Evolutionary conservation across 1,140 invertebrate species (phyloP).

Genomic region (Antheraea mylitta): DNA sequence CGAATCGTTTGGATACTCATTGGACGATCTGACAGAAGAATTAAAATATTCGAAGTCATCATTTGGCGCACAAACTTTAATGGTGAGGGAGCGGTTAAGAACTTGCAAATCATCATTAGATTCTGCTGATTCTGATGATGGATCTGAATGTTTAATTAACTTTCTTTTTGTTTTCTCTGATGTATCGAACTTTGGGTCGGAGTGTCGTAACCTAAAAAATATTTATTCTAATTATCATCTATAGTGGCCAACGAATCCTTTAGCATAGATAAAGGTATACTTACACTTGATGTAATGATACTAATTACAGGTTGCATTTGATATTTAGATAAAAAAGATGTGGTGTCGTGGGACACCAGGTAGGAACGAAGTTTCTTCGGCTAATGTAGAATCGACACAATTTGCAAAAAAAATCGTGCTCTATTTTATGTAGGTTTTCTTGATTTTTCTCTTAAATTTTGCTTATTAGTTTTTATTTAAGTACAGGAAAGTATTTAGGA

Average conservation of each 20-base stretch:
- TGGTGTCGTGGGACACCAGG: too few species aligned
- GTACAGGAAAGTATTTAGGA: too few species aligned
- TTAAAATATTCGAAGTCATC: constrained; percentile 85
- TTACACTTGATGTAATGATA: too few species aligned
- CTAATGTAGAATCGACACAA: too few species aligned
- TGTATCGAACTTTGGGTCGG: constrained; percentile 35
- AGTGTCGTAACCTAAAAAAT: constrained; percentile 38
- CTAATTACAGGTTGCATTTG: too few species aligned
- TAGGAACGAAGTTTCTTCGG: too few species aligned
- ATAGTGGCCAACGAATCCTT: not conserved
- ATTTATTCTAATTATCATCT: not conserved
- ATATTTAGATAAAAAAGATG: too few species aligned
- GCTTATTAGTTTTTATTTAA: too few species aligned
- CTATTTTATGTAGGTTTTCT: too few species aligned
- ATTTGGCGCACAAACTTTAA: constrained; percentile 80
- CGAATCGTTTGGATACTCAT: constrained; percentile 67
- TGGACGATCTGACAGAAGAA: constrained; percentile 78
- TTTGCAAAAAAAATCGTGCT: too few species aligned
- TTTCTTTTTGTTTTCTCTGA: constrained; percentile 43
- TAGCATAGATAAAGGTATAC: too few species aligned
- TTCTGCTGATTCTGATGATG: constrained; percentile 77
- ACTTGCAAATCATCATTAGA: constrained; percentile 78
- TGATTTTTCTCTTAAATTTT: too few species aligned
- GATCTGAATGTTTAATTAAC: constrained; percentile 34
- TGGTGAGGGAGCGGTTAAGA: constrained; percentile 73